Evolutionary conservation across 53 echinoderm and acorn worm species (phyloP).

Genomic region (Antedon mediterranea): DNA sequence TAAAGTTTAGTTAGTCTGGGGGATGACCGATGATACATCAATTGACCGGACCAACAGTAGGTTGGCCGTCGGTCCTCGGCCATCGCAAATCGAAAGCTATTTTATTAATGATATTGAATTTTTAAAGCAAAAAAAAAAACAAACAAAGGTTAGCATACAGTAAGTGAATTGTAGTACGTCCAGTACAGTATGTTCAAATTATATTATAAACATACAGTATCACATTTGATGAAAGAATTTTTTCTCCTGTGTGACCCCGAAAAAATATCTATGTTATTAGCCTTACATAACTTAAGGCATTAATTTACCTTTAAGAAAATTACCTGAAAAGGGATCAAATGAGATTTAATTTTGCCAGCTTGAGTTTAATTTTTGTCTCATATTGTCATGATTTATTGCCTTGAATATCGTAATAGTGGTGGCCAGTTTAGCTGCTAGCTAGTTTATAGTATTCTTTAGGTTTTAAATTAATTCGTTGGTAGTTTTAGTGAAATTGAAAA

Average conservation of each 20-base stretch:
- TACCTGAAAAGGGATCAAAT: background rate
- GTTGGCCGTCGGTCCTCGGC: too few relatives aligned
- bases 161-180: too few relatives aligned
- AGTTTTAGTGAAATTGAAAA: background rate
- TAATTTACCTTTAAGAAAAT: conserved; percentile 1
- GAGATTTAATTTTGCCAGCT: background rate
- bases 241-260: background rate
- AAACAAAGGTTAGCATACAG: too few relatives aligned
- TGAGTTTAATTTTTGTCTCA: background rate
- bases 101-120: too few relatives aligned
- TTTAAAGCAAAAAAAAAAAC: too few relatives aligned
- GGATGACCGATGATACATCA: too few relatives aligned
- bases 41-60: too few relatives aligned
- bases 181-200: too few relatives aligned
- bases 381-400: background rate
- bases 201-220: too few relatives aligned
- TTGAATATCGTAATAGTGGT: background rate
- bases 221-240: background rate
- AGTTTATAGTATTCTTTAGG: background rate
- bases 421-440: background rate
- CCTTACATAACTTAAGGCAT: background rate
- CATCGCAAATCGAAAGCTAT: too few relatives aligned
- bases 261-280: background rate
- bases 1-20: too few relatives aligned
- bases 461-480: background rate